Base-by-base conservation (phyloP, 92 coral and sea anemone species). In the Porites cylindrica region DNA sequence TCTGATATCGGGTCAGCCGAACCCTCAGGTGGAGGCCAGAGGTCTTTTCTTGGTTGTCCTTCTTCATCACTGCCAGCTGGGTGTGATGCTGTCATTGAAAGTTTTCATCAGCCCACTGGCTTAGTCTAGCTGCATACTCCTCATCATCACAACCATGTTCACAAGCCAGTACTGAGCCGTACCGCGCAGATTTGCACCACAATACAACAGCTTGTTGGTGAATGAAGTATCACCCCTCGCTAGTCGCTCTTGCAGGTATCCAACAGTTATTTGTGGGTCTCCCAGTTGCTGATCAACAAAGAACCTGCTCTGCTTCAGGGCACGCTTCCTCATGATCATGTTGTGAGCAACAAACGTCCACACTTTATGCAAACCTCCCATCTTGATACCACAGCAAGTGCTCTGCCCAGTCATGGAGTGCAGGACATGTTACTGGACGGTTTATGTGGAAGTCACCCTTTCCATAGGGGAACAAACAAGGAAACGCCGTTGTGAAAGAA, bases 321-420 rank as follows among this genome's bases (percentile, higher is more conserved):
- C 24, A 23, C 24, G 24, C 24, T 26, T 26, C 29, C 29, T 26
- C 29, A 26, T 26, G 29, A 26, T 74, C 87, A 81, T 81, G 71
- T 81, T 88, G 71, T 88, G 82, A 21, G 72, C 90, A 56, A 86
- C 86, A 50, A 86, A 86, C 21, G 50, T 85, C 89, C 84, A 85
- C 18, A 79, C 90, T 66, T 85, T 77, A 21, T 86, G 78, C 85
- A 78, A 78, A 78, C 82, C 80, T 66, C 58, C 85, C 29, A 26
- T 26, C 29, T 26, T 26, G 29, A 26, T 26, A 26, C 29, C 29
- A 26, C 29, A 26, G 29, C 73, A 86, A 78, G 58, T 86, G 90
- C 52, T 76, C 82, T 19, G 82, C 76, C 82, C 82, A 85, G 13
- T 85, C 84, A 26, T 85, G 78, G 0, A 87, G 90, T 70, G 80